Evolutionary conservation across 2,888 invertebrate species (phyloP).

Genomic region (Cataglyphis cursor): DNA sequence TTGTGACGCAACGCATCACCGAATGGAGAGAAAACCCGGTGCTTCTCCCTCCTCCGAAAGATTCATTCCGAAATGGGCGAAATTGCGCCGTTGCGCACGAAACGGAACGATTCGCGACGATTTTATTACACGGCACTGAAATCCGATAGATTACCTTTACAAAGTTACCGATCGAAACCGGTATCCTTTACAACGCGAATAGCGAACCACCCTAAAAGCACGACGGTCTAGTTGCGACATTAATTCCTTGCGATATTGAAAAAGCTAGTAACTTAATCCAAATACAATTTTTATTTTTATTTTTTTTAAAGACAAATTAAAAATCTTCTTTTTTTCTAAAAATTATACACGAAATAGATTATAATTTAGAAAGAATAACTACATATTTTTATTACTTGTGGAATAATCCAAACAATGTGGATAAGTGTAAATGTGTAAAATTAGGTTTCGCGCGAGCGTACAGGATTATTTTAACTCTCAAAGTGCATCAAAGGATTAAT

Average conservation of each 20-base stretch:
- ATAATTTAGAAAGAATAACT: background rate
- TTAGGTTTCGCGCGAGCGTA: constrained; percentile 2
- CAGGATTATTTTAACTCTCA: background rate
- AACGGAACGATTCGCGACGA: constrained; percentile 59
- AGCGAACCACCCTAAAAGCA: constrained; percentile 24
- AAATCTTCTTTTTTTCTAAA: background rate
- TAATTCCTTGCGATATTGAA: constrained; percentile 27
- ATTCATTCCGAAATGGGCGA: constrained; percentile 38
- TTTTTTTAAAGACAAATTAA: background rate
- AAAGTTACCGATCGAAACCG: constrained; percentile 63
- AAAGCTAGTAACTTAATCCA: background rate
- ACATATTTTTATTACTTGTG: background rate
- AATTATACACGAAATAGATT: background rate
- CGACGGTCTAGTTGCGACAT: constrained; percentile 13
- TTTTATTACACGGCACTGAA: constrained; percentile 68
- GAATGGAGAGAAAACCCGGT: constrained; percentile 6
- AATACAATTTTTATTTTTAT: background rate
- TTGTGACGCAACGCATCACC: constrained; percentile 46
- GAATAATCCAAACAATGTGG: background rate
- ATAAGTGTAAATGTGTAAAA: background rate
- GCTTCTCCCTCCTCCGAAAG: constrained; percentile 17
- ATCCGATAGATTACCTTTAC: constrained; percentile 65
- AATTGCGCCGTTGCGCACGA: constrained; percentile 51
- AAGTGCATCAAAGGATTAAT: constrained; percentile 15
- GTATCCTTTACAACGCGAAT: constrained; percentile 17